A percentile compares a stretch with the other conserved stretches of the same genome.
Conservation (phyloP, 2,113 vertebrate genomes). For the Indri indri region DNA sequence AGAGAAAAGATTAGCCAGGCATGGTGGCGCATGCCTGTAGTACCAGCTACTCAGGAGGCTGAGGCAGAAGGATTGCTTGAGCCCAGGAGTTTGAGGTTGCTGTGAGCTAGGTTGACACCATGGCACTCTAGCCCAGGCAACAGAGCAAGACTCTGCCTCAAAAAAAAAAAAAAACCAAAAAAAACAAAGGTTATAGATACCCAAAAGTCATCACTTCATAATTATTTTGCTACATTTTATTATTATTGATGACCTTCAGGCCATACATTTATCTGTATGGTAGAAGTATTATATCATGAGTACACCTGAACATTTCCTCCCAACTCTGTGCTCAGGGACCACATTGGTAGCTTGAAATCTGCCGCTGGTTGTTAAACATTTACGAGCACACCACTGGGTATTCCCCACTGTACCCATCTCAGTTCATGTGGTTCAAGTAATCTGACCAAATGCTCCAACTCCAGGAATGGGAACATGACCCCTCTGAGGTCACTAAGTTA, state of each 20-base stretch:
- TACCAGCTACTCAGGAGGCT: no score
- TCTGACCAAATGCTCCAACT: background rate
- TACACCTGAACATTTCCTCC: background rate
- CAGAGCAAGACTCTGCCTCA: no score
- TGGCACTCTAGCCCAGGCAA: no score
- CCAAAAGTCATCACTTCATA: background rate
- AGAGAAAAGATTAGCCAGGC: no score
- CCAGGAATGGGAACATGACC: background rate
- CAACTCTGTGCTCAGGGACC: background rate
- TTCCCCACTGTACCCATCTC: background rate
- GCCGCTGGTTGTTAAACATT: background rate
- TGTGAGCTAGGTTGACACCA: no score
- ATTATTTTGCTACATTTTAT: background rate
- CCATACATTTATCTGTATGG: background rate
- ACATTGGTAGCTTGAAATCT: background rate
- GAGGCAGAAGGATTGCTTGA: no score
- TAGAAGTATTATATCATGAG: background rate
- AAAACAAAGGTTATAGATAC: background rate
- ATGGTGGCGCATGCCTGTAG: no score
- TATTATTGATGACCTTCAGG: background rate
- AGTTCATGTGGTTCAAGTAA: background rate
- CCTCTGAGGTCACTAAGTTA: background rate
- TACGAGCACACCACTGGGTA: no score
- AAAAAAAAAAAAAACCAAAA: no score
- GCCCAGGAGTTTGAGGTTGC: no score